Conservation (phyloP, 1,140 invertebrate genomes). For the Himalopsyche phryganea region DNA sequence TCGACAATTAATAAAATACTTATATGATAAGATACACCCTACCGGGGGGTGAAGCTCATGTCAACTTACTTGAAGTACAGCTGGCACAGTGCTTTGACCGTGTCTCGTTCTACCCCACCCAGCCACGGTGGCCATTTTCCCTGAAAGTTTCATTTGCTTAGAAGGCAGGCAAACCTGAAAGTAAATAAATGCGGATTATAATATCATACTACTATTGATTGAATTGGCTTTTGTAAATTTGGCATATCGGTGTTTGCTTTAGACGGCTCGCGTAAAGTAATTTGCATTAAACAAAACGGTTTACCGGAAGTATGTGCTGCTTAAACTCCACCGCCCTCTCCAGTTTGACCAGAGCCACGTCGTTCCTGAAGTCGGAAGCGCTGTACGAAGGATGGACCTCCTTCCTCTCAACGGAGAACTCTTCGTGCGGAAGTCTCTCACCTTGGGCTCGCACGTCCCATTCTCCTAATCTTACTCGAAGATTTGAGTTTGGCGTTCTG, state of each 20-base stretch:
- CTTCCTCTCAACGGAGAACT: slow-evolving; percentile 82
- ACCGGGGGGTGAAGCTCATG: too few species aligned
- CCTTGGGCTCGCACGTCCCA: slow-evolving; percentile 84
- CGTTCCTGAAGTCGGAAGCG: slow-evolving; percentile 83
- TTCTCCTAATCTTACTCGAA: slow-evolving; percentile 84
- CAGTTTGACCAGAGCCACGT: slow-evolving; percentile 81
- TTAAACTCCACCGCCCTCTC: slow-evolving; percentile 76
- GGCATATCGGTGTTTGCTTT: too few species aligned
- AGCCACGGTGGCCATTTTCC: slow-evolving; percentile 81
- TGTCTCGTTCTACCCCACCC: slow-evolving; percentile 87
- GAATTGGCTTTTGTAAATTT: too few species aligned
- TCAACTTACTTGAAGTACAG: slow-evolving; percentile 65
- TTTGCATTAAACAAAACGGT: slow-evolving; percentile 37
- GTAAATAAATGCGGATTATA: neutral
- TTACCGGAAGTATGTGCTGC: slow-evolving; percentile 86
- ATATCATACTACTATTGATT: too few species aligned
- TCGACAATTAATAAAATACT: too few species aligned
- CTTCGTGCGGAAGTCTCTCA: slow-evolving; percentile 80
- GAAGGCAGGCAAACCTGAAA: slow-evolving; percentile 79
- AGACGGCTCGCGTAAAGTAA: neutral
- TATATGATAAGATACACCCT: too few species aligned
- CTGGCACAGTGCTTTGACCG: slow-evolving; percentile 75
- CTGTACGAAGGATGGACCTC: slow-evolving; percentile 88
- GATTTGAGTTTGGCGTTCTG: slow-evolving; percentile 73
- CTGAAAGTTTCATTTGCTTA: slow-evolving; percentile 69